Evolutionary conservation across 2,797 vertebrate genomes (phyloP).

Genomic region (Clarias fuscus): DNA sequence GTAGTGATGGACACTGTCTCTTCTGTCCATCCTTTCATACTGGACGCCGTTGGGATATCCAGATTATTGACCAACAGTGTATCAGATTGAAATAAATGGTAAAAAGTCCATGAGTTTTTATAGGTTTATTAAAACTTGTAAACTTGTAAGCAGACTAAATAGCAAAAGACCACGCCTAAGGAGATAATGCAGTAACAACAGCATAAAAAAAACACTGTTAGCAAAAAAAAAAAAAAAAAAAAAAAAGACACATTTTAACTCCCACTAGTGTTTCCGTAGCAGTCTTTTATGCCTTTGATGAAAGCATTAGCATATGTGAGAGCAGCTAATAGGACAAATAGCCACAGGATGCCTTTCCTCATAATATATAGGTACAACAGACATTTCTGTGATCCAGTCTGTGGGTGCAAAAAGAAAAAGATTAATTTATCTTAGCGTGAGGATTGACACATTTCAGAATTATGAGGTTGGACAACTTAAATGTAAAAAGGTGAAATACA

Average conservation of each 20-base stretch:
- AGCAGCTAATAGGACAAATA: slow-evolving; percentile 32
- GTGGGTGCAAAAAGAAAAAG: neutral
- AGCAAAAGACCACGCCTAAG: neutral
- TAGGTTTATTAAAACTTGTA: neutral
- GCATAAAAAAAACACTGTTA: neutral
- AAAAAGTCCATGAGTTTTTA: neutral
- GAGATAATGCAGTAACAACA: neutral
- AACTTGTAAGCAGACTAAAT: neutral
- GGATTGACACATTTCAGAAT: neutral
- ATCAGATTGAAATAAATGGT: neutral
- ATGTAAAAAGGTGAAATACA: neutral
- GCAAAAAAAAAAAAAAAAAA: neutral
- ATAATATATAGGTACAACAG: neutral
- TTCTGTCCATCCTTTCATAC: neutral
- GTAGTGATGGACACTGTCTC: neutral
- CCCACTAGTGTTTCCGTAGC: slow-evolving; percentile 12
- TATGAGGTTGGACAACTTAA: neutral
- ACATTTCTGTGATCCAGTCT: slow-evolving; percentile 4
- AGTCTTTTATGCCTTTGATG: slow-evolving; percentile 18
- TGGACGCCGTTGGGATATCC: neutral
- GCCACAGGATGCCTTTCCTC: slow-evolving; percentile 17
- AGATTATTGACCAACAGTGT: neutral
- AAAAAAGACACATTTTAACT: slow-evolving; percentile 27
- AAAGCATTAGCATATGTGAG: slow-evolving; percentile 27
- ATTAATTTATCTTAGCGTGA: slow-evolving; percentile 28